Percentiles rank a stretch among this genome's conserved stretches.
Conservation (phyloP, 2,797 vertebrate genomes). For the Eulemur rubriventer region DNA sequence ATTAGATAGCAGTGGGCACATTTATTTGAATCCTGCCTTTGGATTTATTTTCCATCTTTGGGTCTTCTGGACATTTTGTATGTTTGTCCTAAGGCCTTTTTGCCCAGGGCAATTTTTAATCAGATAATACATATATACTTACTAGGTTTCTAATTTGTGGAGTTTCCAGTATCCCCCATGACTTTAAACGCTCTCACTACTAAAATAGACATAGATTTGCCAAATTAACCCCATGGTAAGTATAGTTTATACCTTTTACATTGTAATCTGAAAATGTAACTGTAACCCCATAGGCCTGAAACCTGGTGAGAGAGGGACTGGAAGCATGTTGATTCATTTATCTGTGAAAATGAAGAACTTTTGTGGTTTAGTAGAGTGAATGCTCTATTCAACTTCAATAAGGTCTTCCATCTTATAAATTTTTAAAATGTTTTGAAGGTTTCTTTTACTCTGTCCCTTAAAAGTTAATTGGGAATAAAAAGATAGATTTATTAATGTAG, state of each 20-base stretch:
- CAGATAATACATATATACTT: conserved; percentile 22
- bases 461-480: conserved; percentile 49
- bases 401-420: conserved; percentile 23
- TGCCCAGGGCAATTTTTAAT: conserved; percentile 23
- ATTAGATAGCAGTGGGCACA: background rate
- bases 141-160: conserved; percentile 49
- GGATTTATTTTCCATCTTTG: background rate
- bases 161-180: background rate
- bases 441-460: conserved; percentile 28
- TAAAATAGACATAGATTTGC: conserved; percentile 26
- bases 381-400: background rate
- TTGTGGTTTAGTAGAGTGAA: background rate
- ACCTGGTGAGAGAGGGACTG: background rate
- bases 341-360: background rate
- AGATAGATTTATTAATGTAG: background rate
- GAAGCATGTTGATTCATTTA: background rate
- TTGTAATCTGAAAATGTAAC: background rate
- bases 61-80: conserved; percentile 33
- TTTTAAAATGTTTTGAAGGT: background rate
- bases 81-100: conserved; percentile 18
- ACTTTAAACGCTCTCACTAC: conserved; percentile 9
- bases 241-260: background rate
- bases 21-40: conserved; percentile 43
- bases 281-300: background rate
- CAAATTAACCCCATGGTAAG: background rate